Conservation (phyloP, 2,797 vertebrate species). For the Phrynocephalus vlangalii region DNA sequence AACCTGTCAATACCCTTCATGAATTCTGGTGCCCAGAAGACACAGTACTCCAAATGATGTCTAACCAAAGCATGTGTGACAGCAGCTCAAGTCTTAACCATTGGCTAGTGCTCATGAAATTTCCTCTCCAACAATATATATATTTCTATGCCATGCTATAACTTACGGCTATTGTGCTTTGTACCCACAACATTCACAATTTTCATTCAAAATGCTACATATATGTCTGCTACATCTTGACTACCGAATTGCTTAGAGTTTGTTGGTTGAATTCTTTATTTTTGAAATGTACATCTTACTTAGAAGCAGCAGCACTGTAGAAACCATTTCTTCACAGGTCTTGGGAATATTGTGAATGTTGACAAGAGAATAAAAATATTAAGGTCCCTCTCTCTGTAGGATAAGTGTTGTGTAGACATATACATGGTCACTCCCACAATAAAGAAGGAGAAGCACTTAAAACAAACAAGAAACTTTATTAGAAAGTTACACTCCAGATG, state of each 20-base stretch:
- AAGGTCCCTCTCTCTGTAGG: too few relatives aligned
- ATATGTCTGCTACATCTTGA: too few relatives aligned
- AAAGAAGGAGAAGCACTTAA: too few relatives aligned
- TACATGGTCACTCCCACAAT: too few relatives aligned
- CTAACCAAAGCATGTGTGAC: background rate
- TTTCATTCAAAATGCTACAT: background rate
- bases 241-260: background rate
- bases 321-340: slow-evolving; percentile 15
- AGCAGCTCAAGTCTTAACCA: background rate
- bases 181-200: background rate
- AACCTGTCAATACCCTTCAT: too few relatives aligned
- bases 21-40: too few relatives aligned
- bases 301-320: background rate
- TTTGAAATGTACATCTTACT: too few relatives aligned
- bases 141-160: background rate
- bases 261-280: background rate
- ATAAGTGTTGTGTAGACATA: too few relatives aligned
- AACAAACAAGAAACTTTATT: too few relatives aligned
- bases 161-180: background rate
- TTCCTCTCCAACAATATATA: background rate
- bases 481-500: too few relatives aligned
- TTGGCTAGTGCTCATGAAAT: too few relatives aligned
- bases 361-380: too few relatives aligned
- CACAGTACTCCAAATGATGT: background rate
- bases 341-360: background rate